Conservation (phyloP, 2,797 vertebrate genomes). For the Falco naumanni region DNA sequence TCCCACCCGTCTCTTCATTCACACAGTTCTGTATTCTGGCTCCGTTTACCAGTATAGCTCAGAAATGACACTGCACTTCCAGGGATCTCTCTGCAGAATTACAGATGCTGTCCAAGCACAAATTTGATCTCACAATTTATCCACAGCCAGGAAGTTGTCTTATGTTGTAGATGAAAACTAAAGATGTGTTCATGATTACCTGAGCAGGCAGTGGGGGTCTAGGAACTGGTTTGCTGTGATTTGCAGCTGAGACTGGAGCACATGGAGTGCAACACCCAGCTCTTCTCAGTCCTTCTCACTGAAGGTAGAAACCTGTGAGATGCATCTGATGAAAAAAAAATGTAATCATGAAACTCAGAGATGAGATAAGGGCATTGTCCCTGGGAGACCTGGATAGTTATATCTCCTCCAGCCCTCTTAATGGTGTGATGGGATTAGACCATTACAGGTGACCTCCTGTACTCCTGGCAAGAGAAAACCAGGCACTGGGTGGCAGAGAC, state of each 20-base stretch:
- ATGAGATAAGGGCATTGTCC: fast-evolving
- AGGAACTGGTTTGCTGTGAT: neutral
- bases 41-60: neutral
- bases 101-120: neutral
- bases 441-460: neutral
- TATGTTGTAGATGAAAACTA: neutral
- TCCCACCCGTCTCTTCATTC: neutral
- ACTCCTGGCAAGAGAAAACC: neutral
- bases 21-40: neutral
- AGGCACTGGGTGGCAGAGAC: neutral
- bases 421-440: neutral
- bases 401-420: neutral
- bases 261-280: neutral
- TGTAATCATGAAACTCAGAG: neutral
- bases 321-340: neutral
- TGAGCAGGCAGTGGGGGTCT: fast-evolving
- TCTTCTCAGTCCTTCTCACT: neutral
- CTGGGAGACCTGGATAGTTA: neutral
- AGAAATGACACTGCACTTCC: neutral
- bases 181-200: neutral
- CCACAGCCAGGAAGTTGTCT: neutral
- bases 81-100: neutral
- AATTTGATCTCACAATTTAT: neutral
- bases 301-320: neutral
- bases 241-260: neutral